phyloP scores from a whole-genome alignment of 2,888 invertebrate species.

The Yponomeuta malinellus region DNA sequence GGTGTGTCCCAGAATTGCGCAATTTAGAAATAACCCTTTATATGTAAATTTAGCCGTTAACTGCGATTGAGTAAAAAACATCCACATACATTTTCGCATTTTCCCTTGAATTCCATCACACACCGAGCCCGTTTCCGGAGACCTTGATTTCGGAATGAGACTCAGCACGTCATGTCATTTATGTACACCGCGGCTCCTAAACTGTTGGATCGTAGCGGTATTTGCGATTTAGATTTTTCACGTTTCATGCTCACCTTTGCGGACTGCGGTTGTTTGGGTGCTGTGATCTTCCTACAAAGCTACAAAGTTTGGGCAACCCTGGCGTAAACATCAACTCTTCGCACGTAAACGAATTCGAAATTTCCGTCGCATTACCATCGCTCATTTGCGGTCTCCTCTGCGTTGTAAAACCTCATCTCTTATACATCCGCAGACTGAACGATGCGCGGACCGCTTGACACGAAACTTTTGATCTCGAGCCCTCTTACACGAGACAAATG shows the following conservation, averaged over 20 bases:
- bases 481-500: constrained; percentile 22
- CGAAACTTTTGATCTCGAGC: constrained; percentile 26
- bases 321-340: neutral
- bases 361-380: constrained; percentile 1
- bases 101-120: neutral
- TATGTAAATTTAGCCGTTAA: too few relatives aligned
- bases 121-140: neutral
- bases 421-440: neutral
- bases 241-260: too few relatives aligned
- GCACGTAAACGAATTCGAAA: neutral
- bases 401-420: neutral
- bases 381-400: neutral
- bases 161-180: neutral
- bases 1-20: too few relatives aligned
- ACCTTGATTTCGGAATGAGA: neutral
- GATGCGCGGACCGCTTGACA: constrained; percentile 18
- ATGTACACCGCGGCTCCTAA: neutral
- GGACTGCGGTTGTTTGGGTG: too few relatives aligned
- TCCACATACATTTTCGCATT: too few relatives aligned
- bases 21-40: too few relatives aligned
- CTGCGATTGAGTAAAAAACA: too few relatives aligned
- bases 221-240: too few relatives aligned
- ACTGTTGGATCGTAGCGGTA: neutral
- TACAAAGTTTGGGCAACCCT: neutral
- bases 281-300: too few relatives aligned